A percentile compares a stretch with the other conserved stretches of the same genome.
Conservation (phyloP, 2,888 invertebrate species). For the Sclerodermus sp. region DNA sequence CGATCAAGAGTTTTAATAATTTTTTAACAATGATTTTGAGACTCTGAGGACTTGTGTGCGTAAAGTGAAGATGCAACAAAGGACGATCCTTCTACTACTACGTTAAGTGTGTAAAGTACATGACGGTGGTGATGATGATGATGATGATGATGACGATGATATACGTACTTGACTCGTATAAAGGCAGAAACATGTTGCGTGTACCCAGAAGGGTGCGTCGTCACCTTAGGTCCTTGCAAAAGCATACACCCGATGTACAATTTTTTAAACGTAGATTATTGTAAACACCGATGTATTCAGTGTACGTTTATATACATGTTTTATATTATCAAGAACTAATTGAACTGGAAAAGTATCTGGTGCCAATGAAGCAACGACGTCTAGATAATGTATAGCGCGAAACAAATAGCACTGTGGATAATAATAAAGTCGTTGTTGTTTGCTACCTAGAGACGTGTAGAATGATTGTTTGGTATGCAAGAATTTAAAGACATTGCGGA, state of each 20-base stretch:
- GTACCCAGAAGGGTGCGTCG: too few relatives aligned
- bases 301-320: constrained; percentile 58
- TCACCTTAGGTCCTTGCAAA: constrained; percentile 16
- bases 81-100: too few relatives aligned
- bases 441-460: not conserved
- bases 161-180: too few relatives aligned
- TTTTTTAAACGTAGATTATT: constrained; percentile 40
- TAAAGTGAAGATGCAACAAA: too few relatives aligned
- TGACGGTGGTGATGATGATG: too few relatives aligned
- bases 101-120: too few relatives aligned
- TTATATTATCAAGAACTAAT: constrained; percentile 46
- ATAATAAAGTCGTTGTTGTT: not conserved
- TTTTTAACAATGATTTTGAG: too few relatives aligned
- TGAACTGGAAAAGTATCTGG: not conserved
- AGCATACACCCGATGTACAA: constrained; percentile 24
- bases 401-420: constrained; percentile 7
- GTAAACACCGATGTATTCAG: constrained; percentile 54
- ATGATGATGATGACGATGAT: too few relatives aligned
- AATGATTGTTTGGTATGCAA: not conserved
- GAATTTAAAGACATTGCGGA: not conserved
- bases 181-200: too few relatives aligned
- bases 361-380: constrained; percentile 5
- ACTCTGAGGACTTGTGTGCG: too few relatives aligned
- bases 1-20: too few relatives aligned
- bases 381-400: constrained; percentile 23